These are phyloP conservation scores for Theristus sp. DNA, from an alignment of 2,888 invertebrate species.

Conservation along the genomic window DNA sequence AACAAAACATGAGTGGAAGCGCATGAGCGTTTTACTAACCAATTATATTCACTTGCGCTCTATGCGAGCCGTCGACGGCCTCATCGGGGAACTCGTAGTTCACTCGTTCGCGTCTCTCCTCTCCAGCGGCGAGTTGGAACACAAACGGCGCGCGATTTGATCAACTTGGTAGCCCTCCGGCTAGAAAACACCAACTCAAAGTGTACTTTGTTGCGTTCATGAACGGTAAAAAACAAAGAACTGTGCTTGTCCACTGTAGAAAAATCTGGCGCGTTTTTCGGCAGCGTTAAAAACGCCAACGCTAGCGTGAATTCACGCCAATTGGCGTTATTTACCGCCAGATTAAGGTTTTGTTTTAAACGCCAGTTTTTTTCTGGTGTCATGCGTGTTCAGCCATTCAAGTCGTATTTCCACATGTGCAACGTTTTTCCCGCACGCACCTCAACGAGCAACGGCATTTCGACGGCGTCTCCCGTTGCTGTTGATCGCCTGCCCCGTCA, in stretches of 20 bases:
- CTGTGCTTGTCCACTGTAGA: too few relatives aligned
- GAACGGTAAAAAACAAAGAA: too few relatives aligned
- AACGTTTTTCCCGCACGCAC: constrained; percentile 5
- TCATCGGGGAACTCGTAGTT: constrained; percentile 55
- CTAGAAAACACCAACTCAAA: too few relatives aligned
- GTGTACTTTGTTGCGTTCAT: too few relatives aligned
- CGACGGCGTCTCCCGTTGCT: constrained; percentile 58
- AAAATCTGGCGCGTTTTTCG: too few relatives aligned
- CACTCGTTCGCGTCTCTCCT: constrained; percentile 40
- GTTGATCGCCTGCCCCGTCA: constrained; percentile 55
- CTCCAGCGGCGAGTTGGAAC: constrained; percentile 42
- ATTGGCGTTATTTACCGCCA: too few relatives aligned
- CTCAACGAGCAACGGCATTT: constrained; percentile 43
- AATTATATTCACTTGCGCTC: constrained; percentile 51
- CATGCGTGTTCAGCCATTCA: too few relatives aligned
- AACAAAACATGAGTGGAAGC: background rate
- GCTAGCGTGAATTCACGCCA: background rate
- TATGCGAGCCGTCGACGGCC: constrained; percentile 51
- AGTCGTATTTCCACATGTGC: too few relatives aligned
- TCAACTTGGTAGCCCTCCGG: constrained; percentile 59
- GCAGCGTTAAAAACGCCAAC: too few relatives aligned
- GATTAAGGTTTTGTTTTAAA: background rate
- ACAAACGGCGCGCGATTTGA: constrained; percentile 53
- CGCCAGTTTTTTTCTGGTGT: too few relatives aligned
- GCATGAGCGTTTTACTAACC: constrained; percentile 15